Evolutionary conservation across 2,113 vertebrate species (phyloP).

Genomic region (Gallinago paraguaiae): DNA sequence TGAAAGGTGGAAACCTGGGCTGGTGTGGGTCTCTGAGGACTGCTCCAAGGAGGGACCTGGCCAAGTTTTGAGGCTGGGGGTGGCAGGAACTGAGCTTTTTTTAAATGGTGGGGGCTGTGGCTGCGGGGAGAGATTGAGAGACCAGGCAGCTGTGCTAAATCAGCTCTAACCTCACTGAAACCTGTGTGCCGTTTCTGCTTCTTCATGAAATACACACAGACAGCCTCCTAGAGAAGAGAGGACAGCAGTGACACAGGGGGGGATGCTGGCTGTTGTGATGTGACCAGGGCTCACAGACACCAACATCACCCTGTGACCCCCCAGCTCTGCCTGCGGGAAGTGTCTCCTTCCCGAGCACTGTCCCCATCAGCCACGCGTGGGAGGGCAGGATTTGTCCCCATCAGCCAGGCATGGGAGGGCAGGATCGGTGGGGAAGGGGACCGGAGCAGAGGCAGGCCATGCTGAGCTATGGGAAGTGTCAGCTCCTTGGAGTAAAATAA

Average conservation of each 20-base stretch:
- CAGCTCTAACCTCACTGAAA: not conserved
- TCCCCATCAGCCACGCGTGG: not conserved
- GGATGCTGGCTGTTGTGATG: not conserved
- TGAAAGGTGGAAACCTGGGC: not conserved
- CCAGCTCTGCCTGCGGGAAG: not conserved
- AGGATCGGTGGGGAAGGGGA: rapidly evolving
- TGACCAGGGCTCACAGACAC: not conserved
- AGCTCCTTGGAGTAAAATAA: not conserved
- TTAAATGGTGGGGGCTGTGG: not conserved
- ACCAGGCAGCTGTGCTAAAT: not conserved
- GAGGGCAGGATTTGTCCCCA: not conserved
- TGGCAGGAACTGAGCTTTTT: not conserved
- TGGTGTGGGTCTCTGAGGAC: not conserved
- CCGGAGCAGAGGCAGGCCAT: rapidly evolving
- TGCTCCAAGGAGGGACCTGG: not conserved
- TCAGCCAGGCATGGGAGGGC: not conserved
- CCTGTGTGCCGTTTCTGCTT: not conserved
- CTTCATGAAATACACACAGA: not conserved
- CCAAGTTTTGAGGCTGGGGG: not conserved
- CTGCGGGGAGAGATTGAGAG: not conserved
- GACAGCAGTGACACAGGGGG: not conserved
- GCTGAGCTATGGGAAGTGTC: not conserved
- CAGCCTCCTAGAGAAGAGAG: not conserved
- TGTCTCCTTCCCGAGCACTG: not conserved
- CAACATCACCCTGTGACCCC: not conserved